These are phyloP conservation scores for Philaenus spumarius DNA, from an alignment of 1,140 invertebrate species.

Conservation along the genomic window DNA sequence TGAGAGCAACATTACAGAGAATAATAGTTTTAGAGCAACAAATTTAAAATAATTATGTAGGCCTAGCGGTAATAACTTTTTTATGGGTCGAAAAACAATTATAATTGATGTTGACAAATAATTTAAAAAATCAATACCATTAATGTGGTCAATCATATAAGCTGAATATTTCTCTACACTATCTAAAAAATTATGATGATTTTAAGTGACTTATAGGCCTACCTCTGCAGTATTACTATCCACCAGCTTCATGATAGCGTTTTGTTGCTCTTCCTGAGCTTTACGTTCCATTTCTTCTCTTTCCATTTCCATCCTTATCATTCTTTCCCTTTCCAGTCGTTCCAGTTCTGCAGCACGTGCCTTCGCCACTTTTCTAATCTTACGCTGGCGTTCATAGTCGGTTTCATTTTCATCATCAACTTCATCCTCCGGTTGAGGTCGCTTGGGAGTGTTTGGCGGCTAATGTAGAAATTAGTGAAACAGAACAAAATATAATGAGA, in stretches of 20 bases:
- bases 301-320: slow-evolving; percentile 13
- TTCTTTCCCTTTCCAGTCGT: slow-evolving; percentile 36
- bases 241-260: slow-evolving; percentile 26
- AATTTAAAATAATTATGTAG: too few relatives aligned
- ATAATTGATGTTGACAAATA: too few relatives aligned
- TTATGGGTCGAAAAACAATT: too few relatives aligned
- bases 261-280: slow-evolving; percentile 26
- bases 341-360: slow-evolving; percentile 44
- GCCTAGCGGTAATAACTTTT: too few relatives aligned
- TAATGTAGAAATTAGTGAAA: too few relatives aligned
- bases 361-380: slow-evolving; percentile 39
- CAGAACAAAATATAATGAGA: too few relatives aligned
- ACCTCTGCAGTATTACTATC: slow-evolving; percentile 47
- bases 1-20: too few relatives aligned
- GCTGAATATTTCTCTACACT: too few relatives aligned
- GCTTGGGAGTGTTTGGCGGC: slow-evolving; percentile 72
- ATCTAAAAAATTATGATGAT: too few relatives aligned
- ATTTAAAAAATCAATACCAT: too few relatives aligned
- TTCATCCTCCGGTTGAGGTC: slow-evolving; percentile 54
- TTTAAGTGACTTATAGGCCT: not conserved
- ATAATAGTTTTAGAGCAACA: too few relatives aligned
- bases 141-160: too few relatives aligned
- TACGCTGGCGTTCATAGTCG: slow-evolving; percentile 37
- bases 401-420: slow-evolving; percentile 50
- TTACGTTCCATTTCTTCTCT: slow-evolving; percentile 24